These are phyloP conservation scores for Tinamus major DNA, from an alignment of 2,797 vertebrate genomes.

Conservation along the genomic window DNA sequence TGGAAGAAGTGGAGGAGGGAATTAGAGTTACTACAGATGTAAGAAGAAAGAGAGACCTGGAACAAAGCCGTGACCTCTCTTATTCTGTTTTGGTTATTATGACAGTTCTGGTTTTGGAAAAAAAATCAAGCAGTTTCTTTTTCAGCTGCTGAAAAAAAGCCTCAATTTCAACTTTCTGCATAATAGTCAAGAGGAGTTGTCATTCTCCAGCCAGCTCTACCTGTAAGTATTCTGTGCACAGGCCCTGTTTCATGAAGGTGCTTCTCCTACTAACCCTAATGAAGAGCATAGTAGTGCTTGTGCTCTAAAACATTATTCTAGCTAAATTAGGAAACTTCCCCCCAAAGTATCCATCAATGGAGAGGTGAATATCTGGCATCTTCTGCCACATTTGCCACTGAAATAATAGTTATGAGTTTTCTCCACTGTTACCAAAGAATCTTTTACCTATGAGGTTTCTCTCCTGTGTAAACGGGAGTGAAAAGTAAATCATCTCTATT, in stretches of 20 bases:
- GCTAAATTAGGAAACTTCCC: background rate
- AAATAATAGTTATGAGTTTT: background rate
- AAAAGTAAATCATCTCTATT: background rate
- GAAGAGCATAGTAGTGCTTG: accelerated
- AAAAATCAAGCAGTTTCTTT: accelerated
- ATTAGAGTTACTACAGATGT: background rate
- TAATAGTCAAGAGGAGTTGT: background rate
- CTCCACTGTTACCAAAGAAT: background rate
- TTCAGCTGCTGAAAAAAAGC: background rate
- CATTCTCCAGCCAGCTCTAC: background rate
- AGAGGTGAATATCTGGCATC: background rate
- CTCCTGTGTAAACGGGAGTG: background rate
- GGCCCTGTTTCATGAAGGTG: background rate
- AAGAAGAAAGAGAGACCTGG: background rate
- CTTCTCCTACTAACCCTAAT: background rate
- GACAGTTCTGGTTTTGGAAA: background rate
- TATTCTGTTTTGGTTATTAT: background rate
- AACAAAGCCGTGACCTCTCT: background rate
- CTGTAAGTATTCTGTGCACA: accelerated
- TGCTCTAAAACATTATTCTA: background rate
- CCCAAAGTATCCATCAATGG: background rate
- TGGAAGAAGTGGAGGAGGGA: background rate
- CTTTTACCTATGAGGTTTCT: background rate
- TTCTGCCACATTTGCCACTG: background rate
- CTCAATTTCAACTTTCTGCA: background rate